Conservation (phyloP, 1,140 invertebrate genomes). For the Callitettix versicolor region DNA sequence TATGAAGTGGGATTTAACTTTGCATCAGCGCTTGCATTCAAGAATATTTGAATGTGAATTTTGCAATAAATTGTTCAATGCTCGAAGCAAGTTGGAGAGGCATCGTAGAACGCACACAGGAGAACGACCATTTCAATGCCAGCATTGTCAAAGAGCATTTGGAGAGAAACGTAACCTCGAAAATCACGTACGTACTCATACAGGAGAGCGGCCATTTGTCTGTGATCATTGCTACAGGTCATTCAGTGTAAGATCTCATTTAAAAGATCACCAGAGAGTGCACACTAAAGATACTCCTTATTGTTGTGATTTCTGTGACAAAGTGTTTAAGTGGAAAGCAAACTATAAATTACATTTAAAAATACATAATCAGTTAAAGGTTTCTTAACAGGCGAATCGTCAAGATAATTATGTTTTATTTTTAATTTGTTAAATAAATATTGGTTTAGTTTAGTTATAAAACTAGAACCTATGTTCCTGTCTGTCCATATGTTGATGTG, state of each 20-base stretch:
- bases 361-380: background rate
- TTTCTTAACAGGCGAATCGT: too few relatives aligned
- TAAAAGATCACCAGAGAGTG: slow-evolving; percentile 17
- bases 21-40: slow-evolving; percentile 41
- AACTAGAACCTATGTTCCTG: too few relatives aligned
- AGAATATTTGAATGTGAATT: slow-evolving; percentile 29
- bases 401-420: too few relatives aligned
- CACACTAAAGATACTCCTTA: slow-evolving; percentile 14
- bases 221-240: slow-evolving; percentile 34
- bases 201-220: slow-evolving; percentile 32
- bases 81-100: slow-evolving; percentile 18
- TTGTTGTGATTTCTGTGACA: slow-evolving; percentile 15
- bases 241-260: slow-evolving; percentile 18
- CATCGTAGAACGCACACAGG: slow-evolving; percentile 27
- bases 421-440: too few relatives aligned
- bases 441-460: too few relatives aligned
- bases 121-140: slow-evolving; percentile 38
- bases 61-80: slow-evolving; percentile 24
- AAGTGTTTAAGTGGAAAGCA: slow-evolving; percentile 19
- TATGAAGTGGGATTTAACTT: slow-evolving; percentile 32
- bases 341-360: slow-evolving; percentile 21
- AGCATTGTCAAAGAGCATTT: slow-evolving; percentile 38
- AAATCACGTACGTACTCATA: slow-evolving; percentile 36
- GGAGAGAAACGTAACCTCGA: slow-evolving; percentile 39
- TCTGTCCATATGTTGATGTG: too few relatives aligned